A percentile compares a stretch with the other conserved stretches of the same genome.
Conservation (phyloP, 2,113 vertebrate species). For the Pseudorasbora parva region DNA sequence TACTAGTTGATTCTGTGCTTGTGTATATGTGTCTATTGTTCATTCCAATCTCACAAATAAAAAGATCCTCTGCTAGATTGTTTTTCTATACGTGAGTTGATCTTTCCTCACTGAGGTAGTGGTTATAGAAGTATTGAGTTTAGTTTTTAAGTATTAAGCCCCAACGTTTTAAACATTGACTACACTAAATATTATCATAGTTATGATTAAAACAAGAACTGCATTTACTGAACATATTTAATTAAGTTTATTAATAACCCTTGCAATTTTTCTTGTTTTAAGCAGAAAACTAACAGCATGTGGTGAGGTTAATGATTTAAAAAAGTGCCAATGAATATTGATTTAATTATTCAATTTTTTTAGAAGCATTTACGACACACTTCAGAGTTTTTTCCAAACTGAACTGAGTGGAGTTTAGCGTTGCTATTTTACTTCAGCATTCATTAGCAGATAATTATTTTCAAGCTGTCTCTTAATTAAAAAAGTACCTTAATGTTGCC, state of each 20-base stretch:
- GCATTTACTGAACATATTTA: neutral
- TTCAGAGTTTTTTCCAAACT: neutral
- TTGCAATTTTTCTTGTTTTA: neutral
- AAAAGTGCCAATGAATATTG: neutral
- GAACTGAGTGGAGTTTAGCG: neutral
- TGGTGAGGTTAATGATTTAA: neutral
- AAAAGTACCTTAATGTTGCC: conserved; percentile 6
- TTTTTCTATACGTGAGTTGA: neutral
- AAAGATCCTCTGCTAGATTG: neutral
- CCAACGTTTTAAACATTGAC: neutral
- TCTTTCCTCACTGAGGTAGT: neutral
- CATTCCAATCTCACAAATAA: neutral
- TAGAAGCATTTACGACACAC: neutral
- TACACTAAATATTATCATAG: neutral
- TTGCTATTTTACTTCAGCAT: neutral
- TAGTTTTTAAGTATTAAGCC: too few relatives aligned
- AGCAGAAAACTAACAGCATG: neutral
- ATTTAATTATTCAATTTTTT: neutral
- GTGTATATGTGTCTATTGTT: conserved; percentile 40
- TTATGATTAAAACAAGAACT: neutral
- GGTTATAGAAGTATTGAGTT: neutral
- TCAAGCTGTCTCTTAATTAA: conserved; percentile 1
- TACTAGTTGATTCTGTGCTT: neutral
- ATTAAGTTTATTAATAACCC: neutral
- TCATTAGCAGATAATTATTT: conserved; percentile 23